Evolutionary conservation across 2,888 invertebrate genomes (phyloP), one percentile per base, ranked within the genome.

Genomic region (Kryphioiulus occultus): DNA sequence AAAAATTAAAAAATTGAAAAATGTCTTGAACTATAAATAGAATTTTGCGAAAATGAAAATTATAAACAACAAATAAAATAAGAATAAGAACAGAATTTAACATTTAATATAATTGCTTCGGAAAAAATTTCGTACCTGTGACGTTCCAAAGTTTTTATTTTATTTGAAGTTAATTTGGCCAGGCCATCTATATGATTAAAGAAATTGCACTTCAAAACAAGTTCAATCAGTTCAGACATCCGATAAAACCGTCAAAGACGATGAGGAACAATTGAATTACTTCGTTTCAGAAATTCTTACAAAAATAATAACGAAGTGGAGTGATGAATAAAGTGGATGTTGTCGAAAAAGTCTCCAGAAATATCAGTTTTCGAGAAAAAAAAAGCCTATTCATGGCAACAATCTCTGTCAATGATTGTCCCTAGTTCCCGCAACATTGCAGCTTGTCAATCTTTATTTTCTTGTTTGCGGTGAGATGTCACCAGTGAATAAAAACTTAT

Each of bases 311-410:
- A 59, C 59, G 59, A 3, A 19, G 59, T 9, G 9, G 59, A 59
- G 59, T 59, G 59, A 59, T n/a, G 59, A 59, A 59, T 59, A 59
- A 59, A 59, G 59, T 59, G 59, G n/a, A 59, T 59, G 59, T 59
- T 59, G 59, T 59, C 59, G 59, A 59, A 59, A 42, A 59, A 59
- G 59, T 59, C 59, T 59, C 19, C 5, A 15, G 19, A 59, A 59
- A 59, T 59, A 59, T 59, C 59, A 59, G 59, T 59, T 59, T 59
- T 19, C 3, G n/a, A n/a, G 9, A 59, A 47, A 47, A 47, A 47
- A 59, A 59, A 59, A n/a, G 59, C 9, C 59, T n/a, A 59, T 59
- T 59, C 59, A 59, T 59, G 59, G n/a, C 59, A 19, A 59, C 59
- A 59, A 59, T 59, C 59, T n/a, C n/a, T 59, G 59, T 59, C 59